Percentiles rank a stretch among this genome's conserved stretches.
Conservation (phyloP, 1,140 invertebrate genomes). For the Philotrypesis tridentata region DNA sequence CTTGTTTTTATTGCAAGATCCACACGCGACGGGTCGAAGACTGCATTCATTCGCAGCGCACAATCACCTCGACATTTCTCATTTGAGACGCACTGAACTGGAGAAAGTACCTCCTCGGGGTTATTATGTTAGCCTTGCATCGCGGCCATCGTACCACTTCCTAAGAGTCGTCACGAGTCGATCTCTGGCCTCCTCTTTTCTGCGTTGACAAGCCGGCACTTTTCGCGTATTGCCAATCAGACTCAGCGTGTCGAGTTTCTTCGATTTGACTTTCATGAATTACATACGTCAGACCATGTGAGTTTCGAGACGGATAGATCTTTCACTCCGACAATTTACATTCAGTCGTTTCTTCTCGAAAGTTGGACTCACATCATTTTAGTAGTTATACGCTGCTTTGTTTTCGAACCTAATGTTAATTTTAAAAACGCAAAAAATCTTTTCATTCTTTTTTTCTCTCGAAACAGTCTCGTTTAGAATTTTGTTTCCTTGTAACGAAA, state of each 20-base stretch:
- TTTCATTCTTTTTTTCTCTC: too few species aligned
- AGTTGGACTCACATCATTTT: neutral
- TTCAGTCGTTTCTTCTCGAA: neutral
- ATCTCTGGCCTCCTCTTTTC: conserved; percentile 44
- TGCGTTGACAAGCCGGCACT: conserved; percentile 40
- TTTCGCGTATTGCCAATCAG: conserved; percentile 18
- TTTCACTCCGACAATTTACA: neutral
- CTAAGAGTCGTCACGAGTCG: conserved; percentile 52
- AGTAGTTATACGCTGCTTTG: neutral
- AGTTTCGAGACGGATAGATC: neutral
- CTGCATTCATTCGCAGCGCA: conserved; percentile 23
- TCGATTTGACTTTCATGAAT: conserved; percentile 37
- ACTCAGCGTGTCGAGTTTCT: conserved; percentile 28
- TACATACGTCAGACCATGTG: conserved; percentile 3
- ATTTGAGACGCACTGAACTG: conserved; percentile 49
- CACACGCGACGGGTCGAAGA: conserved; percentile 10
- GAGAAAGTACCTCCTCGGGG: conserved; percentile 63
- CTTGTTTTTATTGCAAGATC: conserved; percentile 22
- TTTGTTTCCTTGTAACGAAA: neutral
- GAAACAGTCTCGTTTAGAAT: neutral
- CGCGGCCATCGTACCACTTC: conserved; percentile 69
- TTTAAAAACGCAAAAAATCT: too few species aligned
- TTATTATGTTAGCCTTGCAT: conserved; percentile 70
- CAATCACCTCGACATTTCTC: conserved; percentile 49
- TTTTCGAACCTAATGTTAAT: neutral